Evolutionary conservation across 2,888 invertebrate species (phyloP), one percentile per base, ranked within the genome.

Genomic region (Zygogramma bicolorata): DNA sequence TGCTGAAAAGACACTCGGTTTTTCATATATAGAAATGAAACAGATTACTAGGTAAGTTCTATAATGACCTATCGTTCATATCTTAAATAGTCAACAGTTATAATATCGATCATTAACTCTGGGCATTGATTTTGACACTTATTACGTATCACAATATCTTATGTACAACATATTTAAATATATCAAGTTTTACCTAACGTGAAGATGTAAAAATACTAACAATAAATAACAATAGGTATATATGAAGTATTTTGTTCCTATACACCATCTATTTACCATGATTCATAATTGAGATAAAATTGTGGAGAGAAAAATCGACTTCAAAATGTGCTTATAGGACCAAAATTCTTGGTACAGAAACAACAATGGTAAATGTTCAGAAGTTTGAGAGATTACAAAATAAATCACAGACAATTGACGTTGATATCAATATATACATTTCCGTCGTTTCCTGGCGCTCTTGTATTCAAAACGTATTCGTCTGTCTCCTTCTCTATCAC

Each of bases 181-280:
- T 42, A 61, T 65, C 25, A 40, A 71, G 67, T 66, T 68, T 71
- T 71, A 57, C 42, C 65, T 65, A 71, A 63, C 63, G 25, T 46
- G 68, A 68, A 72, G 68, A 72, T 72, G 65, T 72, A 72, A 72
- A 72, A 72, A 72, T 72, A 68, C 71, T 72, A 72, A 72, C 71
- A 72, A 72, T 68, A 46, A 68, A 72, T 72, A 68, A 71, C 66
- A 71, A 67, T 66, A 71, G 63, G 71, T 71, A 67, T 62, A 67
- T 63, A 67, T 58, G 67, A 59, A 58, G 42, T 59, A 40, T 42
- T 59, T 58, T 42, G 57, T 67, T 67, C 67, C 59, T 59, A 42
- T 60, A 67, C 18, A 67, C 38, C 42, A 22, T 59, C 53, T 53
- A 53, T 53, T 27, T 53, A 22, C 27, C 53, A 59, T 58, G 58